Conservation (phyloP, 2,797 vertebrate species). For the Tauraco hartlaubi region DNA sequence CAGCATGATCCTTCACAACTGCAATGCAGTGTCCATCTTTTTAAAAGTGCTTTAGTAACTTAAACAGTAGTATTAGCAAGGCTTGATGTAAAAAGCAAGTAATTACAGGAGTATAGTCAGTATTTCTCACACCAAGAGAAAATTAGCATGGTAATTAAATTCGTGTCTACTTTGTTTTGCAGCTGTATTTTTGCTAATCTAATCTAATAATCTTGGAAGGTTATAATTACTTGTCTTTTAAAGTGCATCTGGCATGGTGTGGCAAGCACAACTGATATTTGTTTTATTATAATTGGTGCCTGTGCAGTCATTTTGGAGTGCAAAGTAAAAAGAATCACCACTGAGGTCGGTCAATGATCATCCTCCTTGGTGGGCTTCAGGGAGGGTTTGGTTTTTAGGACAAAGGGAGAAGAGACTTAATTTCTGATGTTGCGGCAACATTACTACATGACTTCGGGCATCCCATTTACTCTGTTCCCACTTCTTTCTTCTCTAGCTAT, state of each 20-base stretch:
- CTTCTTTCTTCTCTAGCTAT: neutral
- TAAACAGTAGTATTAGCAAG: neutral
- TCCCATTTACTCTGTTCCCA: neutral
- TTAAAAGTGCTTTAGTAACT: neutral
- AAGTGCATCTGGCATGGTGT: neutral
- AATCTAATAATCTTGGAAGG: neutral
- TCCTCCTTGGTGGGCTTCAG: neutral
- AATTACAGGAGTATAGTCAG: neutral
- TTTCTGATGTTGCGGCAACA: neutral
- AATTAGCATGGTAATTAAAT: constrained; percentile 47
- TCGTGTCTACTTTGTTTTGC: neutral
- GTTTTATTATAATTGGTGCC: neutral
- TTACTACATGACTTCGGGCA: neutral
- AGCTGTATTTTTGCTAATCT: constrained; percentile 11
- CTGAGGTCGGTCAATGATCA: neutral
- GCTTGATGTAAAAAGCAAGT: neutral
- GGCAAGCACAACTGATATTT: neutral
- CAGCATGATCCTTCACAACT: neutral
- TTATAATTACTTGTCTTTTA: constrained; percentile 26
- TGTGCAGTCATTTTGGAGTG: neutral
- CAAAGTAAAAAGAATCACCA: neutral
- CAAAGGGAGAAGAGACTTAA: neutral
- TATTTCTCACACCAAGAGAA: constrained; percentile 23
- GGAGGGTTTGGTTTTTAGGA: neutral
- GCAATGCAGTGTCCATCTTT: neutral